Conservation (phyloP, 2,888 invertebrate species). For the Xestia c-nigrum region DNA sequence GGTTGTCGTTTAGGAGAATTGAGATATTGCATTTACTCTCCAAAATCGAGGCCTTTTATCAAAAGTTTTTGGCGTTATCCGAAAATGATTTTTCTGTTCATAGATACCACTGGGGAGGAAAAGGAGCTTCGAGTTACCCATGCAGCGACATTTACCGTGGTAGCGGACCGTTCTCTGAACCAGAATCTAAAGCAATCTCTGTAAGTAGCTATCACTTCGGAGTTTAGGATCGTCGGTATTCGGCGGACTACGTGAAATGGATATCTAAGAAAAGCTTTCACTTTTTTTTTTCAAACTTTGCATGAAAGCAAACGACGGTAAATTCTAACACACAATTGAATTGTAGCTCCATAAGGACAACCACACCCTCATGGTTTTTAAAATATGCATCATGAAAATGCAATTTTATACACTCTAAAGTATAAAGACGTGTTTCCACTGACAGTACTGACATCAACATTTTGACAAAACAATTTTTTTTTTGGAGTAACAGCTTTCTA, state of each 20-base stretch:
- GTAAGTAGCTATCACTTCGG: constrained; percentile 74
- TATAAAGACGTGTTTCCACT: not conserved
- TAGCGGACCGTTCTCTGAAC: constrained; percentile 95
- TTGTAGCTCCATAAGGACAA: not conserved
- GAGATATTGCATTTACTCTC: not conserved
- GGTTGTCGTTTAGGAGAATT: not conserved
- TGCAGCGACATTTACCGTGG: constrained; percentile 97
- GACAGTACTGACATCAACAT: not conserved
- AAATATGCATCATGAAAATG: not conserved
- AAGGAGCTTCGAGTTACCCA: constrained; percentile 95
- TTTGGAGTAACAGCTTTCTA: not conserved
- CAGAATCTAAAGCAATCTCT: constrained; percentile 93
- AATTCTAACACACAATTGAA: constrained; percentile 23
- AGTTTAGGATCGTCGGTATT: not conserved
- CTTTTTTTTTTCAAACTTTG: not conserved
- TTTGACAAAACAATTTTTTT: not conserved
- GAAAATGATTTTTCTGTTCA: not conserved
- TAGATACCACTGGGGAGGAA: constrained; percentile 96
- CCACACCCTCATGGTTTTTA: constrained; percentile 1
- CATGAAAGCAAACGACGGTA: constrained; percentile 12
- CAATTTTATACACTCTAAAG: constrained; percentile 6
- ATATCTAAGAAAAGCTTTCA: not conserved
- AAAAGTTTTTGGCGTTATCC: not conserved
- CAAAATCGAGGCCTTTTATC: not conserved
- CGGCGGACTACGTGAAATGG: not conserved